Conservation (phyloP, 2,113 vertebrate genomes). For the Pycnonotus jocosus region DNA sequence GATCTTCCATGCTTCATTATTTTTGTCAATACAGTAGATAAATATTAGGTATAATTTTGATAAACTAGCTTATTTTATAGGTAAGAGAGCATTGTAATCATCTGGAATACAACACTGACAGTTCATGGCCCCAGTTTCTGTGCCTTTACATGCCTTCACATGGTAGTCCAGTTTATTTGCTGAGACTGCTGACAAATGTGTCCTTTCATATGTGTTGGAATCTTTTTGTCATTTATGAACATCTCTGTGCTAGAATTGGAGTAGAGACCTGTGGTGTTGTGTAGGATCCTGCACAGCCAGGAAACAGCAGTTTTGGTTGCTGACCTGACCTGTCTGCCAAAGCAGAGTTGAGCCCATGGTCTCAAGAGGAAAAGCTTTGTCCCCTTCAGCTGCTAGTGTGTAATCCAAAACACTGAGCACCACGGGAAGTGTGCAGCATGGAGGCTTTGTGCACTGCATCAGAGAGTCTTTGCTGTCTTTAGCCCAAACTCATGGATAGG, state of each 20-base stretch:
- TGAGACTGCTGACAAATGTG: background rate
- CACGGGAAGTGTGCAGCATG: background rate
- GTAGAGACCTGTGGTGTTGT: rapidly evolving
- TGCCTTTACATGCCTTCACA: background rate
- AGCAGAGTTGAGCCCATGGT: background rate
- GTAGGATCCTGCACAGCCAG: background rate
- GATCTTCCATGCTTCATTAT: background rate
- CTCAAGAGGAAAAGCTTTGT: background rate
- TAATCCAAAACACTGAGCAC: background rate
- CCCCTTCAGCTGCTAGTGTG: background rate
- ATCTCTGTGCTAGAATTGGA: background rate
- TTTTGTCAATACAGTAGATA: background rate
- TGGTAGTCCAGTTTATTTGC: background rate
- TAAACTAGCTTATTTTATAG: background rate
- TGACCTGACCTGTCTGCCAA: background rate
- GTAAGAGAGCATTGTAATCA: background rate
- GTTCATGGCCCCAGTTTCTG: background rate
- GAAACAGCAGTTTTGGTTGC: background rate
- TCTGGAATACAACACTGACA: background rate
- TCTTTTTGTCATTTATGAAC: background rate
- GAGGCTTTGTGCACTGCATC: background rate
- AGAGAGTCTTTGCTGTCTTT: background rate
- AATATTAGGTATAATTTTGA: background rate
- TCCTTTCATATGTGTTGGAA: background rate
- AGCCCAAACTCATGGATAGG: background rate